Base-by-base conservation (phyloP, 2,113 vertebrate genomes). In the Halcyon malimbica region DNA sequence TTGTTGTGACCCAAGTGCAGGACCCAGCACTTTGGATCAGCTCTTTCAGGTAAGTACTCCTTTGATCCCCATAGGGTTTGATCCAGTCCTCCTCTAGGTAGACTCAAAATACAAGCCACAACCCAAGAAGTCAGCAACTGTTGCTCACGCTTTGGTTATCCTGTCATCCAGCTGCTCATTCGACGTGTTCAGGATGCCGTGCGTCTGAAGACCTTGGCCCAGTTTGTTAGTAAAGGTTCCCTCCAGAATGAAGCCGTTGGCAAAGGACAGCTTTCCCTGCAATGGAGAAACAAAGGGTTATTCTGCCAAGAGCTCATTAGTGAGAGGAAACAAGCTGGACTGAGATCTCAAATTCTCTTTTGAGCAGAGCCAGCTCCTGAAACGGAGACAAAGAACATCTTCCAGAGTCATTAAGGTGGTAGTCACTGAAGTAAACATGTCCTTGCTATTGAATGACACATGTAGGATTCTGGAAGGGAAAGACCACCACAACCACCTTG, bases 211-310 rank as follows among this genome's bases (percentile, higher is more conserved):
- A 9, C 98, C 98, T 46, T 71, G 95, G 31, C 96, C 95, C 0
- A 70, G 73, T 18, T 83, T 53, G 74, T 83, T 93, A 3, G 60
- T 79, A 26, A 98, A 98, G 1, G 96, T 97, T 42, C 98, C 98
- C 60, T 98, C 97, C 93, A 98, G 60, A 7, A 87, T 84, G 76
- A 97, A 98, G 44, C 98, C 98, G 7, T 97, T 98, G 81, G 97
- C 93, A 59, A 98, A 97, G n/a, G 97, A 98, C 39, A 98, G 37
- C 88, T 98, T 98, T 39, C 98, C 98, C 98, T 98, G 73, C 11
- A 35, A 50, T 2, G 13, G 37, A 83, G 51, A 92, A 87, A 65
- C 18, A 41, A 16, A 10, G 23, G 28, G 28, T 88, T 64, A 53
- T n/a, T 35, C 56, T 57, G 64, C 79, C 62, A 46, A 39, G 46